Evolutionary conservation across 2,797 vertebrate genomes (phyloP).

Genomic region (Acanthurus lineatus): DNA sequence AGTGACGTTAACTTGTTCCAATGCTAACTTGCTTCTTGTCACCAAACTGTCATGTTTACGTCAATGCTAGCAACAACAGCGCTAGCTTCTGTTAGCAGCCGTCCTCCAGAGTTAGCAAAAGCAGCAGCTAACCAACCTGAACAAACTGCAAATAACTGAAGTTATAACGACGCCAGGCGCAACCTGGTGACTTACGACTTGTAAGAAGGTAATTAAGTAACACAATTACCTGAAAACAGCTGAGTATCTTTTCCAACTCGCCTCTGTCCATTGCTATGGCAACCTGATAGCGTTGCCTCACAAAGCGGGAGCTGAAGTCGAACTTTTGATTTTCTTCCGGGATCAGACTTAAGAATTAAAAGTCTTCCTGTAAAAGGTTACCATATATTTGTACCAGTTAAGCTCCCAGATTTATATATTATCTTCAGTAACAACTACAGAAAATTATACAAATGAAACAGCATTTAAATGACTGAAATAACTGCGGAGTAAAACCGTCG

Average conservation of each 20-base stretch:
- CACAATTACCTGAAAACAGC: conserved; percentile 81
- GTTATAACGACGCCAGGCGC: background rate
- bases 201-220: accelerated
- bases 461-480: accelerated
- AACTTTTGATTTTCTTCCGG: conserved; percentile 68
- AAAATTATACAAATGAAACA: accelerated
- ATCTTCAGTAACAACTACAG: accelerated
- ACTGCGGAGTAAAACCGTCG: accelerated
- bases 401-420: accelerated
- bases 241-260: conserved; percentile 60
- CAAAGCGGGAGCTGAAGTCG: conserved; percentile 64
- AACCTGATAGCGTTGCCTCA: conserved; percentile 29
- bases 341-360: conserved; percentile 54
- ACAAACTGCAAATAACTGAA: accelerated
- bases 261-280: conserved; percentile 78
- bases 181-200: accelerated
- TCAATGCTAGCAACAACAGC: conserved; percentile 24
- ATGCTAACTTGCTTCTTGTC: background rate
- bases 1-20: no score
- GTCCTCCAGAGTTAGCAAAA: conserved; percentile 7
- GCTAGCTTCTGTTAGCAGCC: background rate
- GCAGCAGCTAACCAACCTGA: background rate
- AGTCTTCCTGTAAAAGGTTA: background rate
- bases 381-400: accelerated
- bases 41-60: background rate